These are phyloP conservation scores for Gambusia holbrooki DNA, from an alignment of 2,113 vertebrate genomes.

Conservation along the genomic window DNA sequence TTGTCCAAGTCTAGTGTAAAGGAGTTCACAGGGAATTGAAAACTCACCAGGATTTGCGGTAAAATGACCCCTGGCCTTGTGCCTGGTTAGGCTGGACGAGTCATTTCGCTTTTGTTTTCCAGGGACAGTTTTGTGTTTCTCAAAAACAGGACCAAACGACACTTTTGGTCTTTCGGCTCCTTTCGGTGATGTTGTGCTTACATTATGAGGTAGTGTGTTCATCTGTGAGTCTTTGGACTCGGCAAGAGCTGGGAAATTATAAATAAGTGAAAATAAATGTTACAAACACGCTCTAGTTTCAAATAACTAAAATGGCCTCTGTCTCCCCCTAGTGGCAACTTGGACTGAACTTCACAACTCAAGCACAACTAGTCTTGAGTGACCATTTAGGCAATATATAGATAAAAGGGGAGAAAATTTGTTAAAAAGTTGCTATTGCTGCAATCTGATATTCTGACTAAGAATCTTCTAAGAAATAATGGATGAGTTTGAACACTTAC, in stretches of 20 bases:
- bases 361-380: no score
- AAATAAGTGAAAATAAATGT: constrained; percentile 10
- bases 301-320: constrained; percentile 13
- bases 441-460: neutral
- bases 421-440: neutral
- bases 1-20: neutral
- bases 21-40: neutral
- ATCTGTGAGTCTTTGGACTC: constrained; percentile 39
- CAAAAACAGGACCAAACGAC: constrained; percentile 56
- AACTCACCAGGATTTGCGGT: constrained; percentile 72
- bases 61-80: constrained; percentile 53
- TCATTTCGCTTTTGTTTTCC: constrained; percentile 45
- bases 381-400: neutral
- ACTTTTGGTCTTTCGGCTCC: constrained; percentile 58
- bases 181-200: constrained; percentile 37
- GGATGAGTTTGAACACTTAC: constrained; percentile 45
- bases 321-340: constrained; percentile 60
- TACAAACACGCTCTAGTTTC: neutral
- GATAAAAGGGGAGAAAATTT: neutral
- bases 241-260: constrained; percentile 40
- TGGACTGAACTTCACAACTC: neutral
- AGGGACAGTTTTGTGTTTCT: constrained; percentile 36
- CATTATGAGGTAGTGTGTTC: constrained; percentile 21
- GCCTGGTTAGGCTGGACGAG: constrained; percentile 31
- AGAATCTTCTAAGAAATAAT: neutral